Evolutionary conservation across 1,140 invertebrate genomes (phyloP).

Genomic region (Heliconius hewitsoni): DNA sequence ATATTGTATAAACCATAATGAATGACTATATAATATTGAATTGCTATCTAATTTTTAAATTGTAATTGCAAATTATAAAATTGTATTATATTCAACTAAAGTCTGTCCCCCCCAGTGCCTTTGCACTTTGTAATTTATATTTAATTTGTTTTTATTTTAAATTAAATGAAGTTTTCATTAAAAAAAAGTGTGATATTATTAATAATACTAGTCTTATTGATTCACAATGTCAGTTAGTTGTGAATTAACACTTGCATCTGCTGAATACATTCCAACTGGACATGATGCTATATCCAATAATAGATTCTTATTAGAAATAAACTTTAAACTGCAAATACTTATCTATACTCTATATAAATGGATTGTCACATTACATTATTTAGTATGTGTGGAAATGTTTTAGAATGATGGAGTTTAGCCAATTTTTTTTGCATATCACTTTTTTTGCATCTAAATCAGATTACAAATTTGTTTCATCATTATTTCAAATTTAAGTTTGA

Average conservation of each 20-base stretch:
- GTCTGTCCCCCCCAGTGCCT: too few relatives aligned
- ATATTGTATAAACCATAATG: too few relatives aligned
- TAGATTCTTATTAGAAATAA: constrained; percentile 20
- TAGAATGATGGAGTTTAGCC: not conserved
- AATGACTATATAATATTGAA: too few relatives aligned
- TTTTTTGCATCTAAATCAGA: not conserved
- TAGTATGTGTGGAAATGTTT: not conserved
- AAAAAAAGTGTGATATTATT: too few relatives aligned
- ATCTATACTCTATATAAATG: not conserved
- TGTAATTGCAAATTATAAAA: too few relatives aligned
- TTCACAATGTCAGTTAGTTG: constrained; percentile 3
- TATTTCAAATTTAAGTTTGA: too few relatives aligned
- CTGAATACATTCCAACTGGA: constrained; percentile 17
- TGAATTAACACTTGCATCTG: constrained; percentile 17
- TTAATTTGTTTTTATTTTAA: too few relatives aligned
- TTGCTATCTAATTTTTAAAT: too few relatives aligned
- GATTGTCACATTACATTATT: not conserved
- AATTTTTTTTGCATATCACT: not conserved
- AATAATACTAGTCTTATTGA: not conserved
- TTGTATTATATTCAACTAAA: too few relatives aligned
- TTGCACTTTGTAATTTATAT: too few relatives aligned
- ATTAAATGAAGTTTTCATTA: too few relatives aligned
- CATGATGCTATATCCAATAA: constrained; percentile 24
- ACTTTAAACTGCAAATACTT: not conserved
- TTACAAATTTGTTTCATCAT: too few relatives aligned